Evolutionary conservation across 2,888 invertebrate species (phyloP).

Genomic region (Ochropacha duplaris): DNA sequence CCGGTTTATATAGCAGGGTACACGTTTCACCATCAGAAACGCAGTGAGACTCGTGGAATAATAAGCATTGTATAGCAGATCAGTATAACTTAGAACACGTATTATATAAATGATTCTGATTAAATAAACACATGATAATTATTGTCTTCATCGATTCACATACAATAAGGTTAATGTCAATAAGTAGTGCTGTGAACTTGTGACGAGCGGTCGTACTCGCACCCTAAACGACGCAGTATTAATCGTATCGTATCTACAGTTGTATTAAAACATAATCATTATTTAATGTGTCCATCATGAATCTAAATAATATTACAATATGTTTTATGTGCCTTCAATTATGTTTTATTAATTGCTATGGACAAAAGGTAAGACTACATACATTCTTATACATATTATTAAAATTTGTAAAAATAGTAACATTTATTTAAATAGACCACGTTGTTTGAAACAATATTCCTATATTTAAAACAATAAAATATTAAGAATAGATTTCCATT

Average conservation of each 20-base stretch:
- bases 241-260: neutral
- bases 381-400: neutral
- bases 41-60: too few relatives aligned
- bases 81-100: neutral
- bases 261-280: neutral
- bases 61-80: neutral
- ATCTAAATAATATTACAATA: constrained; percentile 9
- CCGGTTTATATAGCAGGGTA: too few relatives aligned
- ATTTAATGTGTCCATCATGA: neutral
- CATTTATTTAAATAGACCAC: neutral
- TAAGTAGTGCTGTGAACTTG: constrained; percentile 28
- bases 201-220: constrained; percentile 3
- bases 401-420: too few relatives aligned
- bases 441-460: neutral
- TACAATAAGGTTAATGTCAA: constrained; percentile 29
- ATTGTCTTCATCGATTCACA: constrained; percentile 20
- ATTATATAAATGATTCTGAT: neutral
- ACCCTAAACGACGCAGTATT: neutral
- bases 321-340: constrained; percentile 19
- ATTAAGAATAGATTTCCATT: too few relatives aligned
- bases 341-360: constrained; percentile 16
- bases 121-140: constrained; percentile 12
- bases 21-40: too few relatives aligned
- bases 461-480: too few relatives aligned
- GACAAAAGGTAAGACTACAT: constrained; percentile 23